These are phyloP conservation scores for Aspidoscelis tigris DNA, from an alignment of 2,113 vertebrate species.

Conservation along the genomic window DNA sequence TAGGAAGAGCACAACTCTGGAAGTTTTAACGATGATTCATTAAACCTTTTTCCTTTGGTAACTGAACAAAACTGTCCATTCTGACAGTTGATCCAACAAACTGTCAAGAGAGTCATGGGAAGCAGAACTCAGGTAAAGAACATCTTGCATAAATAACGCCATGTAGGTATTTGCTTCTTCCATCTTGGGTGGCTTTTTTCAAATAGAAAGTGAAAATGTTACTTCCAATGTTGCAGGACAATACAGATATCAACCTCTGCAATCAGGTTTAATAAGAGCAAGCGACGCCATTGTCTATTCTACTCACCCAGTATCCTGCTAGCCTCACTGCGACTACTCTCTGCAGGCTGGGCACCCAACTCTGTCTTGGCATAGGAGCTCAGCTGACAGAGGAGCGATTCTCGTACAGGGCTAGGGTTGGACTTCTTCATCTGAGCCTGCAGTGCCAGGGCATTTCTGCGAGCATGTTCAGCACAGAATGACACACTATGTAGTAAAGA, in stretches of 20 bases:
- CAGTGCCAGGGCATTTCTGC: conserved; percentile 87
- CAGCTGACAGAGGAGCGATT: conserved; percentile 90
- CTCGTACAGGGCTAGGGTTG: conserved; percentile 80
- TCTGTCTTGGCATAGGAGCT: conserved; percentile 87
- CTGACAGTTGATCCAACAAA: neutral
- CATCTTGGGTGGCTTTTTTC: neutral
- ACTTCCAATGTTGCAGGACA: neutral
- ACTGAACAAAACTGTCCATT: neutral
- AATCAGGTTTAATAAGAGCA: neutral
- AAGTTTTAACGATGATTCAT: neutral
- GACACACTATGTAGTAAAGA: conserved; percentile 73
- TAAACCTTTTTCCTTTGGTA: neutral
- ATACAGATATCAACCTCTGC: neutral
- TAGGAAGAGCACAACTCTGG: neutral
- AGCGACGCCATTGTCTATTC: neutral
- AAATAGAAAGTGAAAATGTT: neutral
- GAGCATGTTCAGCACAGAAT: conserved; percentile 91
- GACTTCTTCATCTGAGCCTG: conserved; percentile 91
- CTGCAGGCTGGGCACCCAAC: conserved; percentile 73
- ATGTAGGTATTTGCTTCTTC: neutral
- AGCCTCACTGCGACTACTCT: conserved; percentile 85
- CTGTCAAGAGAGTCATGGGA: neutral
- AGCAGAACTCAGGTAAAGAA: neutral
- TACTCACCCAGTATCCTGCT: conserved; percentile 86
- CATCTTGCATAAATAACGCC: neutral